These are phyloP conservation scores for Drosophila triauraria DNA, from an alignment of 1,140 invertebrate species.

Conservation along the genomic window DNA sequence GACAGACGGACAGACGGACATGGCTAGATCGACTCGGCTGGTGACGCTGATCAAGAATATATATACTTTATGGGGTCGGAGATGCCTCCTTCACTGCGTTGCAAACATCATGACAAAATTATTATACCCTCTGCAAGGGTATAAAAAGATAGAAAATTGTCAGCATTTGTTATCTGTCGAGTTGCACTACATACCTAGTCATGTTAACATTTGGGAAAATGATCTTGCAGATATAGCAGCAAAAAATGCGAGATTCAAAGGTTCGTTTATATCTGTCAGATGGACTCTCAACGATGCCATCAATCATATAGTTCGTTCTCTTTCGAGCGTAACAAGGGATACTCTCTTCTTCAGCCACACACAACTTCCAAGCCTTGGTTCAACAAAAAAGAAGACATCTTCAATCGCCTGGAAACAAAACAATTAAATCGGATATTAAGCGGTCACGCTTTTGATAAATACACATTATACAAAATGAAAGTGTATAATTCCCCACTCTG, in stretches of 20 bases:
- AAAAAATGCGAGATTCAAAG: not conserved
- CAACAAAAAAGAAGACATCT: not conserved
- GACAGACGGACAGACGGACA: too few species aligned
- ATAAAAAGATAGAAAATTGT: not conserved
- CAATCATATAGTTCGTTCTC: not conserved
- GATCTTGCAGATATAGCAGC: not conserved
- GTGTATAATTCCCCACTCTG: not conserved
- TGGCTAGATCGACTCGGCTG: too few species aligned
- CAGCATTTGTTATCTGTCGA: not conserved
- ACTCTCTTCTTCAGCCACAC: not conserved
- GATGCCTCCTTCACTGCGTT: too few species aligned
- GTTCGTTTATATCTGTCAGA: not conserved
- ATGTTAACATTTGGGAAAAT: too few species aligned
- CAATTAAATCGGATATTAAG: not conserved
- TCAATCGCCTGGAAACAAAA: not conserved
- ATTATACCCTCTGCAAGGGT: too few species aligned
- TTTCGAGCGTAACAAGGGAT: not conserved
- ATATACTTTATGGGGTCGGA: too few species aligned
- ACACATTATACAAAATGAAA: constrained; percentile 4
- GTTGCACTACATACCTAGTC: not conserved
- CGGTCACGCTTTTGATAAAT: not conserved
- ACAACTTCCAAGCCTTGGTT: too few species aligned
- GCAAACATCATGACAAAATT: too few species aligned
- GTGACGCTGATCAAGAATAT: too few species aligned
- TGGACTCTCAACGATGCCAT: constrained; percentile 1